Percentiles rank a stretch among this genome's conserved stretches.
phyloP scores from a whole-genome alignment of 2,113 vertebrate genomes.

The Ailurus styani region DNA sequence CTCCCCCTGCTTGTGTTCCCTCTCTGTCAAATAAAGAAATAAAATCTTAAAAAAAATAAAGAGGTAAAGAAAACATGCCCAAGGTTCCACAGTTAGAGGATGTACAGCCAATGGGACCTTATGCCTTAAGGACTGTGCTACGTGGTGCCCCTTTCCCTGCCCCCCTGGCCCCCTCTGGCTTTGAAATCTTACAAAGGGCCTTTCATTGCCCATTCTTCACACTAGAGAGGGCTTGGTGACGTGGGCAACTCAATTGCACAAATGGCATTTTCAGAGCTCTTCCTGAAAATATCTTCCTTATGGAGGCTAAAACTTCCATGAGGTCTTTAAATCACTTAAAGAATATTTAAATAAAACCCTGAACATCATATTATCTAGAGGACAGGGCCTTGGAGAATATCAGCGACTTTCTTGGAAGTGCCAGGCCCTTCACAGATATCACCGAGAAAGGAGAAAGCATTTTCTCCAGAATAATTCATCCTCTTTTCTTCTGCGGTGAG shows the following conservation, averaged over 20 bases:
- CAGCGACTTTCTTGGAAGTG: background rate
- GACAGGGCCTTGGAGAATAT: background rate
- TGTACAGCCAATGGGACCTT: background rate
- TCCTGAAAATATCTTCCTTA: background rate
- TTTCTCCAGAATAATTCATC: conserved; percentile 35
- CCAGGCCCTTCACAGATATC: conserved; percentile 12
- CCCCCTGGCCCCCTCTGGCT: background rate
- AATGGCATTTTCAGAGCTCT: background rate
- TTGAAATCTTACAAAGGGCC: background rate
- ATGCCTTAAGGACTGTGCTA: background rate
- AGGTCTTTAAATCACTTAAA: background rate
- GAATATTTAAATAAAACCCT: conserved; percentile 7
- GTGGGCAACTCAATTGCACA: background rate
- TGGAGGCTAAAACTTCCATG: background rate
- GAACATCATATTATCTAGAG: background rate
- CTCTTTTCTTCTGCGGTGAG: background rate
- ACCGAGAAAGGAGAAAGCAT: conserved; percentile 33
- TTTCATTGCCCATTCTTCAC: background rate
- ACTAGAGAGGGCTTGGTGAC: background rate
- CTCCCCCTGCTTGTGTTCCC: too few relatives aligned
- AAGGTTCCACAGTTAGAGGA: background rate
- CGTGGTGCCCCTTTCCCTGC: too few relatives aligned
- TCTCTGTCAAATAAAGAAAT: too few relatives aligned
- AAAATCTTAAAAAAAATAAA: background rate
- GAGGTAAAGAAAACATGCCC: background rate